These are phyloP conservation scores for Bacillus rossius DNA, from an alignment of 1,140 invertebrate species.

Conservation along the genomic window DNA sequence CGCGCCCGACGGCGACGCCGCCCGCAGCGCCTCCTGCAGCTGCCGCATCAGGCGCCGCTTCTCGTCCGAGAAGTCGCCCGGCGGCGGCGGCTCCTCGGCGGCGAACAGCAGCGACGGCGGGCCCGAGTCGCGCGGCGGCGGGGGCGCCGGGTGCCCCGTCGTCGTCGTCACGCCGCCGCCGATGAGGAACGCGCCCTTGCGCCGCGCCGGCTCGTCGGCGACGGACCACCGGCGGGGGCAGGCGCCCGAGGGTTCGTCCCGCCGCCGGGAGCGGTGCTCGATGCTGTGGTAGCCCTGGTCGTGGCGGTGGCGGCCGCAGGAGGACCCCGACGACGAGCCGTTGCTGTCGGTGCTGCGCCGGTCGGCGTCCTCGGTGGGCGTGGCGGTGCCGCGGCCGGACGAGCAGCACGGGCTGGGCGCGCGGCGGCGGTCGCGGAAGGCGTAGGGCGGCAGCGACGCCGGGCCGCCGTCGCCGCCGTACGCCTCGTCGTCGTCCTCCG, in stretches of 20 bases:
- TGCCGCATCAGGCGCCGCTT: not conserved
- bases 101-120: not conserved
- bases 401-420: slow-evolving; percentile 21
- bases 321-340: slow-evolving; percentile 15
- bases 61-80: not conserved
- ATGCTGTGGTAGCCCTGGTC: slow-evolving; percentile 29
- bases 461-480: slow-evolving; percentile 20
- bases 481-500: slow-evolving; percentile 20
- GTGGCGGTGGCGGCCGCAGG: slow-evolving; percentile 8
- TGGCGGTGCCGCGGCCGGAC: slow-evolving; percentile 20
- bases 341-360: slow-evolving; percentile 23
- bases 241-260: not conserved
- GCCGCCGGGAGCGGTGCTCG: slow-evolving; percentile 8
- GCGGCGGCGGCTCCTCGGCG: not conserved
- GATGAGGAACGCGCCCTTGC: not conserved
- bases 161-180: slow-evolving; percentile 1
- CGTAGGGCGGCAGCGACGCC: slow-evolving; percentile 31
- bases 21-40: not conserved
- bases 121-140: not conserved
- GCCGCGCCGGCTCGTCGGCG: slow-evolving; percentile 10
- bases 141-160: too few species aligned
- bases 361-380: slow-evolving; percentile 23
- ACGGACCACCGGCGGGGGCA: slow-evolving; percentile 30
- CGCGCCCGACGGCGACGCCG: too few species aligned
- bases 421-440: slow-evolving; percentile 15